Percentiles rank a stretch among this genome's conserved stretches.
Conservation (phyloP, 2,888 invertebrate species). For the Apantesis nais region DNA sequence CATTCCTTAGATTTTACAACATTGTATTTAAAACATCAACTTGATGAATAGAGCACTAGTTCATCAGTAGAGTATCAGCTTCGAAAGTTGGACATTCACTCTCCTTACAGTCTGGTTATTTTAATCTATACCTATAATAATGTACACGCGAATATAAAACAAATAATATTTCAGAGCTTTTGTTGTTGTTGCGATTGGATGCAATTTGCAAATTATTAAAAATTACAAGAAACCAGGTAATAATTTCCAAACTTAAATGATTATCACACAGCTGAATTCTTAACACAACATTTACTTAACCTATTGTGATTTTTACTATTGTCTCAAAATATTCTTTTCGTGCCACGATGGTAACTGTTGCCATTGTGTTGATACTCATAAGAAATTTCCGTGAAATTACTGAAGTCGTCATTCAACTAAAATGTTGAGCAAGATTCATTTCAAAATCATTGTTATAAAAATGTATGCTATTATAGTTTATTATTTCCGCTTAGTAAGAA, state of each 20-base stretch:
- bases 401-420: constrained; percentile 41
- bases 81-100: background rate
- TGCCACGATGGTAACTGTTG: constrained; percentile 53
- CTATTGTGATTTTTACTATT: constrained; percentile 48
- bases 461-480: constrained; percentile 18
- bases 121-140: too few relatives aligned
- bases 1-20: constrained; percentile 1
- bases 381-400: constrained; percentile 69
- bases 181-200: background rate
- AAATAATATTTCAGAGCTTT: background rate
- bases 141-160: background rate
- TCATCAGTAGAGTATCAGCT: background rate
- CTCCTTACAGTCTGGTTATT: background rate
- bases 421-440: constrained; percentile 52
- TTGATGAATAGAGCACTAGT: background rate
- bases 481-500: constrained; percentile 1
- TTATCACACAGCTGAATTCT: constrained; percentile 1
- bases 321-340: constrained; percentile 54
- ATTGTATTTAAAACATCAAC: background rate
- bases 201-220: background rate
- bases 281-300: constrained; percentile 28
- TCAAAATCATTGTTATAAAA: constrained; percentile 34
- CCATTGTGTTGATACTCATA: constrained; percentile 70
- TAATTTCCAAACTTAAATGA: background rate
- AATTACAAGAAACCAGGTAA: background rate